Conservation (phyloP, 1,140 invertebrate species). For the Armadillidium nasatum region DNA sequence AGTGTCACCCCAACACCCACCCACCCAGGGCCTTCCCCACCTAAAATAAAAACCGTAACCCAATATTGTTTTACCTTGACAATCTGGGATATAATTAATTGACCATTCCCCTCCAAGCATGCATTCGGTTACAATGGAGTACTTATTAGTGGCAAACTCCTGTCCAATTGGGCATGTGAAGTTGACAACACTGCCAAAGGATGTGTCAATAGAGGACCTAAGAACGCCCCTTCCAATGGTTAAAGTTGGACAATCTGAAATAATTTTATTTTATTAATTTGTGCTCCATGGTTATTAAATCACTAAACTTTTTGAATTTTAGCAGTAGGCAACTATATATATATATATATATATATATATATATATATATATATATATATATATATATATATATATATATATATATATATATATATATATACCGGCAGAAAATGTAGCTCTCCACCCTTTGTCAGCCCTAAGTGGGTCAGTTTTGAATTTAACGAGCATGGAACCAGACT, state of each 20-base stretch:
- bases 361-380: constrained; percentile 50
- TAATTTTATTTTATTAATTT: no score
- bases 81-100: constrained; percentile 83
- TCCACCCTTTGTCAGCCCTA: constrained; percentile 76
- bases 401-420: constrained; percentile 49
- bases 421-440: constrained; percentile 87
- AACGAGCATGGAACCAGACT: constrained; percentile 84
- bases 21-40: no score
- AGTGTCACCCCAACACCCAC: no score
- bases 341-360: constrained; percentile 29
- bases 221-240: constrained; percentile 78
- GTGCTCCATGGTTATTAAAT: no score
- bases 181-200: constrained; percentile 81
- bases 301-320: no score
- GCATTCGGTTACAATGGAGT: constrained; percentile 77
- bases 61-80: constrained; percentile 65
- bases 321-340: no score
- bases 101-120: constrained; percentile 88
- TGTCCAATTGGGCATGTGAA: constrained; percentile 89
- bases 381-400: constrained; percentile 47
- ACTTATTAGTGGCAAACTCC: constrained; percentile 87
- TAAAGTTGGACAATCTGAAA: constrained; percentile 78
- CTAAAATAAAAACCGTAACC: neutral
- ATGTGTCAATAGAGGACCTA: constrained; percentile 83
- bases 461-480: constrained; percentile 83